Base-by-base conservation (phyloP, 2,888 invertebrate genomes). In the Vandiemenella viatica region DNA sequence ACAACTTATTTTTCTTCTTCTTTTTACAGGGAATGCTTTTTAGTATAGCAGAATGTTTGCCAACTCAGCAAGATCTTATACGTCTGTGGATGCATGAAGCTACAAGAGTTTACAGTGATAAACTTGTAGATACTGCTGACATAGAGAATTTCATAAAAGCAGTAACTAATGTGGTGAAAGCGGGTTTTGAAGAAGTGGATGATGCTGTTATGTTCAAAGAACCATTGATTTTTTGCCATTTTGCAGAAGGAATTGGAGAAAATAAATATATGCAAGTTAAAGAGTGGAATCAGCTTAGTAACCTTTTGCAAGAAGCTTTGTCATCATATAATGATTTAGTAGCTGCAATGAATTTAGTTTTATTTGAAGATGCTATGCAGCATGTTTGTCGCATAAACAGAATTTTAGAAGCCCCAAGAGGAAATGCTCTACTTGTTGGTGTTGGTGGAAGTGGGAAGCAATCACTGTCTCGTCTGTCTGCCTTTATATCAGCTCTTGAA, bases 401-500 rank as follows among this genome's bases (percentile, higher is more conserved):
- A 49, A 93, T 95, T 56, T 68, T 95, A 60, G 93, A 95, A 66
- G 79, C 85, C 1, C 90, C 93, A 0, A 74, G 92, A 58, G 93
- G 95, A n/a, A 92, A 95, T 63, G 93, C 91, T 0, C 68, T 95
- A 21, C 68, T 95, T 15, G 84, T 95, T 17, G 95, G 95, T 20
- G 95, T 95, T 0, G 95, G 95, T 37, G 95, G 95, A 23, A 90
- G 89, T 49, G 95, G 95, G 44, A 93, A 93, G 63, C 93, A 95
- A 66, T 90, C 90, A 4, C 69, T 95, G 38, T 85, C 92, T 0
- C 73, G 92, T 47, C 70, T 96, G 15, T 83, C 95, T 0, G 81
- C 91, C 0, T 95, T 85, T 62, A 90, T 96, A 52, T 88, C 91
- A 5, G 79, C 84, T 0, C 72, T 93, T 43, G 93, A 95, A 65